Evolutionary conservation across 1,140 invertebrate species (phyloP).

Genomic region (Eubasilissa regina): DNA sequence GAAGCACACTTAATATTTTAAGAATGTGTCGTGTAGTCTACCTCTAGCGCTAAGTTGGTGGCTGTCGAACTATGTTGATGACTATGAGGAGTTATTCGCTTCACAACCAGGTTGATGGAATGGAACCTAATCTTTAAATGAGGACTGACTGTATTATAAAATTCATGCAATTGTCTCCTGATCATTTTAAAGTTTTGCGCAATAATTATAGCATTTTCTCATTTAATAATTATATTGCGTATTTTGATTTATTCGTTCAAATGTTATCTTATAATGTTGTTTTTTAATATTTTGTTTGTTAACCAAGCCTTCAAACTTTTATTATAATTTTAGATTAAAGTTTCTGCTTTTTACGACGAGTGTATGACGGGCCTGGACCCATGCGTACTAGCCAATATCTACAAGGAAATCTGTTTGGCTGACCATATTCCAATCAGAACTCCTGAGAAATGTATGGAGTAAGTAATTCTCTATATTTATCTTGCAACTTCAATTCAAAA

Average conservation of each 20-base stretch:
- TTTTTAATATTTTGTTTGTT: neutral
- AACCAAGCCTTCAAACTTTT: neutral
- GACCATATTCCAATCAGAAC: conserved; percentile 84
- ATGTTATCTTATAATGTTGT: neutral
- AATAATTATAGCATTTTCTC: no score
- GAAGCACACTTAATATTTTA: no score
- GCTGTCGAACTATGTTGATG: no score
- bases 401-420: conserved; percentile 82
- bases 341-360: conserved; percentile 76
- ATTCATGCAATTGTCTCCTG: no score
- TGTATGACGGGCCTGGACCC: conserved; percentile 76
- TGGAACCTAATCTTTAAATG: no score
- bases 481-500: neutral
- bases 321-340: conserved; percentile 70
- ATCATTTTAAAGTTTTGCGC: no score
- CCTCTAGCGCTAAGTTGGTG: no score
- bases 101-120: no score
- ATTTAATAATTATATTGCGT: no score
- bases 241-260: neutral
- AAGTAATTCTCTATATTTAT: conserved; percentile 63
- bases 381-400: conserved; percentile 84
- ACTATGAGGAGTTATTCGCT: no score
- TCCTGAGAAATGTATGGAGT: conserved; percentile 86
- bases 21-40: no score
- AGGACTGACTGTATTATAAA: no score